Evolutionary conservation across 2,888 invertebrate genomes (phyloP).

Genomic region (Girardia tigrina): DNA sequence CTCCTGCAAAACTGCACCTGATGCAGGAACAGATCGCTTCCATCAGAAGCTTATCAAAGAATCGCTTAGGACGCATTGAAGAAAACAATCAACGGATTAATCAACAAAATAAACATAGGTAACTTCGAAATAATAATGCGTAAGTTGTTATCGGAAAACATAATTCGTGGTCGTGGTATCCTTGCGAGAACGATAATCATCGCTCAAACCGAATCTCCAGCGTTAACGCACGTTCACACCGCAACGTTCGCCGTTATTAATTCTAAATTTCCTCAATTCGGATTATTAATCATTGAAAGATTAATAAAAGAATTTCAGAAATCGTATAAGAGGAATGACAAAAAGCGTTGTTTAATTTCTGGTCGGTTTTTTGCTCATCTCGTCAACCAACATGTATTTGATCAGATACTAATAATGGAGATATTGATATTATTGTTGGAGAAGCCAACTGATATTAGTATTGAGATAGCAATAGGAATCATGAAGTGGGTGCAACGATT

Average conservation of each 20-base stretch:
- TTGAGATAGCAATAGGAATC: conserved; percentile 87
- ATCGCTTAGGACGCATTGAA: conserved; percentile 96
- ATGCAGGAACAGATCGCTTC: conserved; percentile 84
- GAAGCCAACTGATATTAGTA: conserved; percentile 87
- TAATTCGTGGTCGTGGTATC: conserved; percentile 77
- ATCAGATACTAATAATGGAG: conserved; percentile 85
- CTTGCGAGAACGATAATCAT: conserved; percentile 81
- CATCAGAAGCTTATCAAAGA: conserved; percentile 75
- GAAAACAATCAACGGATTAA: conserved; percentile 89
- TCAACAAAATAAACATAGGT: conserved; percentile 86
- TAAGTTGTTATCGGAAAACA: conserved; percentile 80
- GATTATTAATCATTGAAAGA: conserved; percentile 74
- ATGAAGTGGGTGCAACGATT: conserved; percentile 82
- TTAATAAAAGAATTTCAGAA: conserved; percentile 82
- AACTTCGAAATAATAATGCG: conserved; percentile 76
- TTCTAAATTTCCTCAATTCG: conserved; percentile 89
- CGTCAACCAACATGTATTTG: conserved; percentile 82
- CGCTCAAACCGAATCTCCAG: conserved; percentile 88
- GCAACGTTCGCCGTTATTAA: conserved; percentile 87
- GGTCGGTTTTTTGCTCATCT: conserved; percentile 86
- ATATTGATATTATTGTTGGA: conserved; percentile 79
- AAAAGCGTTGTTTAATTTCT: conserved; percentile 72
- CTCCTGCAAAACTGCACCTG: conserved; percentile 80
- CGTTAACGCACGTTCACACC: conserved; percentile 91
- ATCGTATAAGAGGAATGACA: conserved; percentile 81